Evolutionary conservation across 2,113 vertebrate species (phyloP).

Genomic region (Urocynchramus pylzowi): DNA sequence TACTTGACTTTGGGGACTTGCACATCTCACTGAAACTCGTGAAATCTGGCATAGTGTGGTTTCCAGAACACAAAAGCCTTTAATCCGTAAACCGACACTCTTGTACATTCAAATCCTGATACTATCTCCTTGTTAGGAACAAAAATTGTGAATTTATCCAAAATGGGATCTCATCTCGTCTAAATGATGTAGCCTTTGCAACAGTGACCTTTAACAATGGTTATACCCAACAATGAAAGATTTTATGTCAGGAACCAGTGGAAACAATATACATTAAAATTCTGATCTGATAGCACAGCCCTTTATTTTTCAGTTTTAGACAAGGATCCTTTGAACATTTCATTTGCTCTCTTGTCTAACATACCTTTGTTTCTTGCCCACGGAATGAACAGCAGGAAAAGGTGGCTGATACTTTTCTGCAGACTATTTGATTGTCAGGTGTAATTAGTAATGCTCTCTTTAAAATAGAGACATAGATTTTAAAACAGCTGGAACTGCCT

Average conservation of each 20-base stretch:
- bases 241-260: slow-evolving; percentile 25
- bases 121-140: slow-evolving; percentile 70
- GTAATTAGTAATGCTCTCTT: slow-evolving; percentile 44
- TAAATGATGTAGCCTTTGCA: slow-evolving; percentile 60
- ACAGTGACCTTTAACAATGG: slow-evolving; percentile 63
- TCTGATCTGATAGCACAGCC: slow-evolving; percentile 48
- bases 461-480: slow-evolving; percentile 18
- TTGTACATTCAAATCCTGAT: slow-evolving; percentile 56
- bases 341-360: slow-evolving; percentile 56
- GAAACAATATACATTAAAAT: slow-evolving; percentile 53
- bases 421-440: slow-evolving; percentile 13
- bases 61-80: slow-evolving; percentile 60
- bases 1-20: slow-evolving; percentile 62
- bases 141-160: slow-evolving; percentile 71
- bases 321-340: slow-evolving; percentile 48
- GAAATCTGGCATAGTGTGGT: slow-evolving; percentile 29
- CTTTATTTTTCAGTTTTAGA: slow-evolving; percentile 54
- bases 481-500: slow-evolving; percentile 1
- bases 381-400: slow-evolving; percentile 24
- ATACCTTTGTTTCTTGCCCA: slow-evolving; percentile 42
- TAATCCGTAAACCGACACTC: slow-evolving; percentile 57
- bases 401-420: background rate
- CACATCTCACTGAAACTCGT: slow-evolving; percentile 26
- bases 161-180: slow-evolving; percentile 62
- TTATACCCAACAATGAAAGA: slow-evolving; percentile 56